These are phyloP conservation scores for Natator depressus DNA, from an alignment of 2,113 vertebrate genomes.

Conservation along the genomic window DNA sequence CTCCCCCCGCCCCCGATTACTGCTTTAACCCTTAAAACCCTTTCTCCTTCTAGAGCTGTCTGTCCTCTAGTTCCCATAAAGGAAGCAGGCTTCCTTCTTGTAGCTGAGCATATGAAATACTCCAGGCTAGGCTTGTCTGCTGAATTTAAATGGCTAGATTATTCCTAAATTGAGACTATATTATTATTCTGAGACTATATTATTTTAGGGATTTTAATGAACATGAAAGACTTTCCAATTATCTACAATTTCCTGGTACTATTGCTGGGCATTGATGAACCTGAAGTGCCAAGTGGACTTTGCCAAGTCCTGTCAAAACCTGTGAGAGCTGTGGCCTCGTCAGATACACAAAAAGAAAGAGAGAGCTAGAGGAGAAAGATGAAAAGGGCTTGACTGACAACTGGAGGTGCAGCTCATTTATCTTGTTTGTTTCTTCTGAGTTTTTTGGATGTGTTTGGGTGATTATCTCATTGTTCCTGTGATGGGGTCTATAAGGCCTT, in stretches of 20 bases:
- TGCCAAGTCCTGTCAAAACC: background rate
- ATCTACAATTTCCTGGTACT: background rate
- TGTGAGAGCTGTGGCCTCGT: background rate
- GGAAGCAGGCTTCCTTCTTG: background rate
- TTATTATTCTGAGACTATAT: rapidly evolving
- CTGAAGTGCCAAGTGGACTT: background rate
- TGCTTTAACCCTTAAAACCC: background rate
- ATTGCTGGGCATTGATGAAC: background rate
- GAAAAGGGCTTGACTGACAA: background rate
- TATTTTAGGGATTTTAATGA: rapidly evolving
- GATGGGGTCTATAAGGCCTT: too few relatives aligned
- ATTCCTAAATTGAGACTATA: background rate
- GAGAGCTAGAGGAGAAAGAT: background rate
- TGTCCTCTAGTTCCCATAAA: background rate
- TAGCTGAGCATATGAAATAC: background rate
- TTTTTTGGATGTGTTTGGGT: background rate
- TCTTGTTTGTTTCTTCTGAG: background rate
- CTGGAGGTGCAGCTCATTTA: background rate
- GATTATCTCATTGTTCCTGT: too few relatives aligned
- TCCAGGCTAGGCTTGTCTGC: background rate
- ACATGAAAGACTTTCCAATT: background rate
- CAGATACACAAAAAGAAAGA: background rate
- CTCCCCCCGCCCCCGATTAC: background rate
- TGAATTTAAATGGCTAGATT: background rate
- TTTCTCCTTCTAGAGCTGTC: background rate